Percentiles rank a stretch among this genome's conserved stretches.
phyloP scores from a whole-genome alignment of 2,797 vertebrate genomes.

The Crocodylus rhombifer region DNA sequence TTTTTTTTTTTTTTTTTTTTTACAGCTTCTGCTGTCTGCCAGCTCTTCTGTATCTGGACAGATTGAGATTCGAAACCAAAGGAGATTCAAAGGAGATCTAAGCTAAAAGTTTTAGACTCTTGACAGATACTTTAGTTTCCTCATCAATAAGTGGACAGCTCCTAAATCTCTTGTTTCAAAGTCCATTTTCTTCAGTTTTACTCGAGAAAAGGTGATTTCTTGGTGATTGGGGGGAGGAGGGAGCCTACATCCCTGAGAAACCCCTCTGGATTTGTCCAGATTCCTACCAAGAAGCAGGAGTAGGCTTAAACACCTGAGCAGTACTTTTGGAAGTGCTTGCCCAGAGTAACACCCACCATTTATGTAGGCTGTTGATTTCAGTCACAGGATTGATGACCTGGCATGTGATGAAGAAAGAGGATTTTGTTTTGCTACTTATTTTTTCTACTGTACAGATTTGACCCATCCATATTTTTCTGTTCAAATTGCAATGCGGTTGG shows the following conservation, averaged over 20 bases:
- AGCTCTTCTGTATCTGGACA: background rate
- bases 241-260: background rate
- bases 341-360: background rate
- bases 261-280: background rate
- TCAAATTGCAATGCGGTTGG: background rate
- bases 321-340: background rate
- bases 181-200: background rate
- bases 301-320: background rate
- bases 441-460: background rate
- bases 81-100: background rate
- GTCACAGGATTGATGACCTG: background rate
- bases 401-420: background rate
- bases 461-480: background rate
- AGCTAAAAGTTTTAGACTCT: background rate
- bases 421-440: background rate
- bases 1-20: background rate
- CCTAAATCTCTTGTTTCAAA: background rate
- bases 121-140: background rate
- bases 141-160: background rate
- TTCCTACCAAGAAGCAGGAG: background rate
- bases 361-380: background rate
- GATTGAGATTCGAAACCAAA: background rate
- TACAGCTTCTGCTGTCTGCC: background rate
- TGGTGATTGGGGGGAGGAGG: background rate
- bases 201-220: background rate